Base-by-base conservation (phyloP, 1,140 invertebrate genomes). In the Ladona fulva region DNA sequence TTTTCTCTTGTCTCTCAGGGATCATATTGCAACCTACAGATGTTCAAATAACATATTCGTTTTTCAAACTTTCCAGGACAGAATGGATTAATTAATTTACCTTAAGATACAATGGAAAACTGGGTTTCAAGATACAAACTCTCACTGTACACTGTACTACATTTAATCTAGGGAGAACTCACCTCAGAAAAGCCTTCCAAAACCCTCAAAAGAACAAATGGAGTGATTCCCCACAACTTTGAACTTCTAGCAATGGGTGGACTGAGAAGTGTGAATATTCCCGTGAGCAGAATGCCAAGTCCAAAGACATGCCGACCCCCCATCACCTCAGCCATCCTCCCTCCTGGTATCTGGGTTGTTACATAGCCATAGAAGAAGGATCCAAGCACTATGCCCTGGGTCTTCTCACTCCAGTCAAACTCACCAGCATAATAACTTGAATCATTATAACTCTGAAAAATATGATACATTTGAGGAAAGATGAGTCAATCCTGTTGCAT, bases 291-390 rank as follows among this genome's bases (percentile, higher is more conserved):
- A 0, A 94, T 52, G 14, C 94, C 94, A 74, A 91, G 82, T 25
- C 93, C 93, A 82, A 94, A 94, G 42, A 95, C 89, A 75, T 90
- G 85, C 85, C 95, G 96, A 59, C 93, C 93, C 16, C 93, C 93
- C 82, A 91, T 89, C 82, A 90, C 86, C 83, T 94, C 93, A 0
- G 93, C 92, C 84, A 95, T 87, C 78, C 93, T 87, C 0, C 94
- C 94, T 66, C 94, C 95, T 12, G 95, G 94, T 44, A 97, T 89
- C 87, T 96, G 95, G 24, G 94, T 95, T 74, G 93, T 83, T 8
- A 95, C 91, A 86, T 95, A 96, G 76, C 94, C 94, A 82, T 93
- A 91, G 85, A 95, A 95, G 86, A 95, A 96, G 74, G 92, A 91
- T 11, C 94, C 93, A 73, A 96, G 86, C 79, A 96, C 92, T 78